A percentile compares a stretch with the other conserved stretches of the same genome.
Conservation (phyloP, 2,113 vertebrate species). For the Gopherus evgoodei region DNA sequence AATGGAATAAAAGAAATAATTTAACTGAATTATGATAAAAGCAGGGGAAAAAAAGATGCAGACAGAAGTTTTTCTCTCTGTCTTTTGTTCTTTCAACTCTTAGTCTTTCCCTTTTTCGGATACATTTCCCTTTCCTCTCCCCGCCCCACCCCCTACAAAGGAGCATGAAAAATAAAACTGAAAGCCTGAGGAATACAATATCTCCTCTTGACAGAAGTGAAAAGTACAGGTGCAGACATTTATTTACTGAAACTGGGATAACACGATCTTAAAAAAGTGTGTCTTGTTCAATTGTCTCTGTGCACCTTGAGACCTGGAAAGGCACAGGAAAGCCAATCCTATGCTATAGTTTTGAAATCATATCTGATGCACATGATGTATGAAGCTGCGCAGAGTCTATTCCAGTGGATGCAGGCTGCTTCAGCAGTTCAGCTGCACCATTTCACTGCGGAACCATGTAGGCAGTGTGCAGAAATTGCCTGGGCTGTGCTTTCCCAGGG, state of each 20-base stretch:
- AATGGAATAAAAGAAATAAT: constrained; percentile 4
- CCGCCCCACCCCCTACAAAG: neutral
- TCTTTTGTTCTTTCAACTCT: constrained; percentile 54
- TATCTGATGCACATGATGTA: neutral
- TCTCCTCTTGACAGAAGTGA: constrained; percentile 19
- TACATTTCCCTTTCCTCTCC: neutral
- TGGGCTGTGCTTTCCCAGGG: accelerated
- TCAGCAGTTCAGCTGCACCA: neutral
- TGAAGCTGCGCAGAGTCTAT: neutral
- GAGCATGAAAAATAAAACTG: constrained; percentile 65
- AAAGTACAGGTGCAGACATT: constrained; percentile 19
- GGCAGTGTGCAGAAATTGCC: neutral
- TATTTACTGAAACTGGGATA: constrained; percentile 46
- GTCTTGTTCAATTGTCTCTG: neutral
- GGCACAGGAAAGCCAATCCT: accelerated
- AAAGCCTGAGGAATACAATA: neutral
- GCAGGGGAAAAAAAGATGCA: neutral
- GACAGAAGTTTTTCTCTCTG: constrained; percentile 4
- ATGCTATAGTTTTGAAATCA: neutral
- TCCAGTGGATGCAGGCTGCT: neutral
- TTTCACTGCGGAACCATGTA: neutral
- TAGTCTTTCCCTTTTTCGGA: constrained; percentile 34
- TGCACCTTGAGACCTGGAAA: neutral
- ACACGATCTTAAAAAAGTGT: constrained; percentile 24
- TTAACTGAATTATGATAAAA: constrained; percentile 37